Conservation (phyloP, 2,797 vertebrate genomes). For the Spheniscus humboldti region DNA sequence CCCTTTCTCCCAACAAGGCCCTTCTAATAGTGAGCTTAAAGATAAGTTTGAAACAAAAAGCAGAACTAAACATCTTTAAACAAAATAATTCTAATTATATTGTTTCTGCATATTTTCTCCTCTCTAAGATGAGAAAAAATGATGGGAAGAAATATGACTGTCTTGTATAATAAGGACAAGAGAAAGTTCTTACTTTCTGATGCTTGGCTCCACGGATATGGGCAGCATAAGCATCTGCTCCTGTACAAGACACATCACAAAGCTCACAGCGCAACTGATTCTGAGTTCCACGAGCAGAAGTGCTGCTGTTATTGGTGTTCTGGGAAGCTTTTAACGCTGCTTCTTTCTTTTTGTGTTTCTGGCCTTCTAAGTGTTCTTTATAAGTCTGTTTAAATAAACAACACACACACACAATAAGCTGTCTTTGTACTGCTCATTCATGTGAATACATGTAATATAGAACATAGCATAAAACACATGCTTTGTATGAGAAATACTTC, state of each 20-base stretch:
- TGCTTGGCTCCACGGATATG: slow-evolving; percentile 97
- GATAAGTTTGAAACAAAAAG: background rate
- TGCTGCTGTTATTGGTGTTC: slow-evolving; percentile 79
- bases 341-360: slow-evolving; percentile 99
- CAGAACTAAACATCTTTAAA: background rate
- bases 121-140: background rate
- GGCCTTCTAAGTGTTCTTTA: slow-evolving; percentile 96
- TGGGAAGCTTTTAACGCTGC: slow-evolving; percentile 92
- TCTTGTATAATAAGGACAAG: background rate
- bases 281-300: slow-evolving; percentile 86
- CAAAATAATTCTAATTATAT: background rate
- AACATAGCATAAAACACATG: background rate
- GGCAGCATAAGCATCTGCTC: slow-evolving; percentile 93
- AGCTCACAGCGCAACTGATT: slow-evolving; percentile 97
- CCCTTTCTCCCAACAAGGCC: background rate
- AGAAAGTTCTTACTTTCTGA: slow-evolving; percentile 86
- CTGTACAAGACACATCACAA: slow-evolving; percentile 95
- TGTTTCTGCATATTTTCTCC: background rate
- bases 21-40: background rate
- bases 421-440: background rate
- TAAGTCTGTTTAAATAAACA: slow-evolving; percentile 84
- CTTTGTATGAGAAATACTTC: background rate
- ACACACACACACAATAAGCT: background rate
- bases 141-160: background rate
- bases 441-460: accelerated